Percentiles rank a stretch among this genome's conserved stretches.
These are phyloP conservation scores for Toxotes jaculatrix DNA, from an alignment of 2,113 vertebrate genomes.

Conservation along the genomic window DNA sequence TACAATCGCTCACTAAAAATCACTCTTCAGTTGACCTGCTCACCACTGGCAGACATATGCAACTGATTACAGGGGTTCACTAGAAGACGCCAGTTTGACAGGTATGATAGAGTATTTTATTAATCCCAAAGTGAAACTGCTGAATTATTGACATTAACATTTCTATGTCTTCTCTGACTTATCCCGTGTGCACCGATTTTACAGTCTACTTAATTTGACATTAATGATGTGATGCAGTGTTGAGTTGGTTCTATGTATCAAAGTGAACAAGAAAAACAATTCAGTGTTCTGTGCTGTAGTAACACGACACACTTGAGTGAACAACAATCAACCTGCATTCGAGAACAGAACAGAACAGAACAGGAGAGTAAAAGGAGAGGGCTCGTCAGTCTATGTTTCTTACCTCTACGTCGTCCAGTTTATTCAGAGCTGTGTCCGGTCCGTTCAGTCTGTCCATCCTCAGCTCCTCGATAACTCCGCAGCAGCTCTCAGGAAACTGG, in stretches of 20 bases:
- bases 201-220: too few relatives aligned
- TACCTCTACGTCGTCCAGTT: conserved; percentile 52
- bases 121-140: too few relatives aligned
- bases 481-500: background rate
- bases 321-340: background rate
- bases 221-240: background rate
- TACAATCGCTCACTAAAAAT: background rate
- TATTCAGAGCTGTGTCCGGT: conserved; percentile 49
- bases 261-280: background rate
- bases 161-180: too few relatives aligned
- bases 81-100: background rate
- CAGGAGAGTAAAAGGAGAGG: background rate
- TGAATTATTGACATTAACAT: too few relatives aligned
- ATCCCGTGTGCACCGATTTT: too few relatives aligned
- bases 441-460: conserved; percentile 31
- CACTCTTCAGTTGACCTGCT: background rate
- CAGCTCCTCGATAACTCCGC: background rate
- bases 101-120: too few relatives aligned
- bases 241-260: background rate
- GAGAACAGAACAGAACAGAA: background rate
- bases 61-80: background rate
- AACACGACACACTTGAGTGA: background rate
- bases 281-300: background rate
- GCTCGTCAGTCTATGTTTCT: background rate
- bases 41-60: background rate